These are phyloP conservation scores for Epinotia demarniana DNA, from an alignment of 2,888 invertebrate genomes.

Conservation along the genomic window DNA sequence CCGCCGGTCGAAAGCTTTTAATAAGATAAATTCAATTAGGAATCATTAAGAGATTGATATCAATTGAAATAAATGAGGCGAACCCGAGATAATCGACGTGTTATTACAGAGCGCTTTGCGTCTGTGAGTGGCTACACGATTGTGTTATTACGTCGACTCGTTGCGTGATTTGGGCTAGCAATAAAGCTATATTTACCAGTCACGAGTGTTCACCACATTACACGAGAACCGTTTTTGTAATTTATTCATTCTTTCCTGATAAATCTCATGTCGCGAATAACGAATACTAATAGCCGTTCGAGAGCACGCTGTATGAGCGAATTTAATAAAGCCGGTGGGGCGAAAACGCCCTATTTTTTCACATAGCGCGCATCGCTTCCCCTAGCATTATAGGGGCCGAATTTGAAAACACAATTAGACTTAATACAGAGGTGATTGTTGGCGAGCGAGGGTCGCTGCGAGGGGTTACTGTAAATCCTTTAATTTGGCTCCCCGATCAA, in stretches of 20 bases:
- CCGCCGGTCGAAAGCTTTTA: slow-evolving; percentile 20
- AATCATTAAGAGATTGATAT: slow-evolving; percentile 32
- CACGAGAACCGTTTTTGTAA: slow-evolving; percentile 59
- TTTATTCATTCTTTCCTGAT: slow-evolving; percentile 55
- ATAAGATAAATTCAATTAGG: slow-evolving; percentile 20
- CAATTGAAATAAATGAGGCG: slow-evolving; percentile 26
- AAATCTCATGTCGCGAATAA: slow-evolving; percentile 50
- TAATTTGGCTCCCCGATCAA: slow-evolving; percentile 85
- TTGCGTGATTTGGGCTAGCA: slow-evolving; percentile 65
- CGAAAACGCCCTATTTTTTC: slow-evolving; percentile 78
- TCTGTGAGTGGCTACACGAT: slow-evolving; percentile 53
- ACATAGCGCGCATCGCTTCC: slow-evolving; percentile 72
- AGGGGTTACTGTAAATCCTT: slow-evolving; percentile 83
- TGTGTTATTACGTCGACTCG: slow-evolving; percentile 63
- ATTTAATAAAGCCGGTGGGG: slow-evolving; percentile 78
- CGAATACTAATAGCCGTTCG: slow-evolving; percentile 46
- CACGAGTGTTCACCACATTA: slow-evolving; percentile 66
- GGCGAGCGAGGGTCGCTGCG: slow-evolving; percentile 78
- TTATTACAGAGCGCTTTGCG: slow-evolving; percentile 56
- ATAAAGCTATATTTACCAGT: slow-evolving; percentile 71
- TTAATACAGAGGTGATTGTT: slow-evolving; percentile 85
- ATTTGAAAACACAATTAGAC: slow-evolving; percentile 85
- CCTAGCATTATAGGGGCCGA: slow-evolving; percentile 77
- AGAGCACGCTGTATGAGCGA: slow-evolving; percentile 66
- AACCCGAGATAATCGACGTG: slow-evolving; percentile 56